Conservation (phyloP, 2,888 invertebrate species). For the Ellobium chinense region DNA sequence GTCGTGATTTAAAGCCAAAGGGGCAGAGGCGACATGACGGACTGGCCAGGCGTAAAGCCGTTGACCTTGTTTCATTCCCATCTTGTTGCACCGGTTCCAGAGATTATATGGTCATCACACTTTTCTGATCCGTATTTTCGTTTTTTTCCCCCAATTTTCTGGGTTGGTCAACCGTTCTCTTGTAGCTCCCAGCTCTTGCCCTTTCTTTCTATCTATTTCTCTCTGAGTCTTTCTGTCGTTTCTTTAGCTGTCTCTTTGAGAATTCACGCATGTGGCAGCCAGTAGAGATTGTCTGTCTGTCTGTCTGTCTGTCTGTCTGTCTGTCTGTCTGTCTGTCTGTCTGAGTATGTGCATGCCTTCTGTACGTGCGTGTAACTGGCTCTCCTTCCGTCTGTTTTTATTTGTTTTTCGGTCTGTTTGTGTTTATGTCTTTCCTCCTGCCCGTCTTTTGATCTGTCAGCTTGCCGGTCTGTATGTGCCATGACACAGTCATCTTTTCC, state of each 20-base stretch:
- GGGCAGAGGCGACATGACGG: background rate
- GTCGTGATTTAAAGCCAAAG: background rate
- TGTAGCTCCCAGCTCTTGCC: background rate
- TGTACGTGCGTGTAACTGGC: background rate
- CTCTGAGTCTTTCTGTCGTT: background rate
- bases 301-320: background rate
- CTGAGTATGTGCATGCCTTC: too few relatives aligned
- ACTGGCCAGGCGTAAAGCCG: background rate
- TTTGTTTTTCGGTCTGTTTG: background rate
- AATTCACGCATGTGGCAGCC: background rate
- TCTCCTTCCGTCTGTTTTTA: background rate
- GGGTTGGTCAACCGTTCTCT: background rate
- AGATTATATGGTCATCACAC: too few relatives aligned
- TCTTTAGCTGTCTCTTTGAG: background rate
- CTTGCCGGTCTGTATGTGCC: background rate
- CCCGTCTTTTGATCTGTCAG: slow-evolving; percentile 4
- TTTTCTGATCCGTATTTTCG: too few relatives aligned
- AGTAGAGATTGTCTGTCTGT: background rate
- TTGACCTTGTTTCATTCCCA: background rate
- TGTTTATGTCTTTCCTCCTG: background rate
- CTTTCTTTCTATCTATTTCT: slow-evolving; percentile 24
- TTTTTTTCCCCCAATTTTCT: too few relatives aligned
- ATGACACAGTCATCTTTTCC: background rate
- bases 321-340: background rate
- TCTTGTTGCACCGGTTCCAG: background rate